These are phyloP conservation scores for Arremon aurantiirostris DNA, from an alignment of 2,797 vertebrate genomes.

Conservation along the genomic window DNA sequence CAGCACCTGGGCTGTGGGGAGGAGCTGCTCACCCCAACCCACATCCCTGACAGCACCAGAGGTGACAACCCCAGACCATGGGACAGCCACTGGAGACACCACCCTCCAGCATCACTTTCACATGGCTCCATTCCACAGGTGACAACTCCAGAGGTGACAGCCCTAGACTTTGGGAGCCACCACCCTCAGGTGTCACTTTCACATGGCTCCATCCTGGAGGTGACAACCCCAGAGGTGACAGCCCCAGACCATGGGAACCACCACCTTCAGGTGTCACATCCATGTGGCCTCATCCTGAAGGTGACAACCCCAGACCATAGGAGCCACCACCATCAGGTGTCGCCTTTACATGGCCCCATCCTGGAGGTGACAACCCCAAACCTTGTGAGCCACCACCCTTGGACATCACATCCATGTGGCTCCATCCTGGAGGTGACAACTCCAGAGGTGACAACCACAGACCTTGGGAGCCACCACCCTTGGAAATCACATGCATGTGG, in stretches of 20 bases:
- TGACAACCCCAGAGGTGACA: too few relatives aligned
- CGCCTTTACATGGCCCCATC: slow-evolving; percentile 82
- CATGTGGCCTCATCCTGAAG: fast-evolving
- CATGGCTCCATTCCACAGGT: fast-evolving
- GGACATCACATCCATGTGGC: background rate
- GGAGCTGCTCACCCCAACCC: background rate
- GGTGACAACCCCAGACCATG: background rate
- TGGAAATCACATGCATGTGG: fast-evolving
- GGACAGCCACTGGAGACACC: background rate
- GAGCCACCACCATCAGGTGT: background rate
- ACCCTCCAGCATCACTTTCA: fast-evolving
- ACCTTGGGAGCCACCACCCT: background rate
- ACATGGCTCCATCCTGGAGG: fast-evolving
- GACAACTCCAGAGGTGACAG: background rate
- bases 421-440: background rate
- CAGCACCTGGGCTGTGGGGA: background rate
- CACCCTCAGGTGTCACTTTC: fast-evolving
- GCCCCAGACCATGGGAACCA: background rate
- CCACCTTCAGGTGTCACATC: fast-evolving
- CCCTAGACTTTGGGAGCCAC: background rate
- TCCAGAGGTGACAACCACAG: background rate
- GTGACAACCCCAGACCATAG: fast-evolving
- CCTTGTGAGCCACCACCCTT: too few relatives aligned
- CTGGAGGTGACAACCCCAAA: too few relatives aligned
- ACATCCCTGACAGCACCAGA: background rate